These are phyloP conservation scores for Dicrurus megarhynchus DNA, from an alignment of 2,113 vertebrate species.

Conservation along the genomic window DNA sequence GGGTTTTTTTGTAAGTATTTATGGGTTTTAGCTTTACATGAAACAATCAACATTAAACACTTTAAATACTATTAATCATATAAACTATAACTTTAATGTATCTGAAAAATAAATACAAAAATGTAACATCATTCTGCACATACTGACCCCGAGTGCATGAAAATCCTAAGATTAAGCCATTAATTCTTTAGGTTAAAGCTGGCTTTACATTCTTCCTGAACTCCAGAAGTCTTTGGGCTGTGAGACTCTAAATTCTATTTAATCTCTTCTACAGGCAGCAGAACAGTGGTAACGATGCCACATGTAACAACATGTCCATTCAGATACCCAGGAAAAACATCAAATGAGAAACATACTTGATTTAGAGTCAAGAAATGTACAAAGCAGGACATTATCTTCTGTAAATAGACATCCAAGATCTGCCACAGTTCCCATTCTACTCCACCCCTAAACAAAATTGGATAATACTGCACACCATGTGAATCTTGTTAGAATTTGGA, in stretches of 20 bases:
- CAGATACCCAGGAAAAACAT: neutral
- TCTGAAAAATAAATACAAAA: neutral
- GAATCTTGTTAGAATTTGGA: neutral
- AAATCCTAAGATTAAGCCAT: neutral
- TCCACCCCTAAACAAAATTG: neutral
- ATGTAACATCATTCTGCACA: neutral
- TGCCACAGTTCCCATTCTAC: neutral
- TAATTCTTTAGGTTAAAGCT: neutral
- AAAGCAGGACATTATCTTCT: neutral
- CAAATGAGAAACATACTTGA: neutral
- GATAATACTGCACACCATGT: neutral
- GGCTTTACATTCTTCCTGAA: neutral
- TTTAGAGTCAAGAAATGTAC: neutral
- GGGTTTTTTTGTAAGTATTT: neutral
- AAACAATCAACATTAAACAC: neutral
- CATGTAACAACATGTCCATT: neutral
- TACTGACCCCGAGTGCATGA: rapidly evolving
- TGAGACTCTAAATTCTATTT: neutral
- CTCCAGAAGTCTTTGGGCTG: neutral
- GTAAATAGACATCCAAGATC: neutral
- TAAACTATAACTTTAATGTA: neutral
- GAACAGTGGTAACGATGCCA: neutral
- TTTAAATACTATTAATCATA: neutral
- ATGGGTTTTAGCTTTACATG: neutral
- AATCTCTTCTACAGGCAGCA: neutral